These are phyloP conservation scores for Meiosimyza decipiens DNA, from an alignment of 2,888 invertebrate species.

Conservation along the genomic window DNA sequence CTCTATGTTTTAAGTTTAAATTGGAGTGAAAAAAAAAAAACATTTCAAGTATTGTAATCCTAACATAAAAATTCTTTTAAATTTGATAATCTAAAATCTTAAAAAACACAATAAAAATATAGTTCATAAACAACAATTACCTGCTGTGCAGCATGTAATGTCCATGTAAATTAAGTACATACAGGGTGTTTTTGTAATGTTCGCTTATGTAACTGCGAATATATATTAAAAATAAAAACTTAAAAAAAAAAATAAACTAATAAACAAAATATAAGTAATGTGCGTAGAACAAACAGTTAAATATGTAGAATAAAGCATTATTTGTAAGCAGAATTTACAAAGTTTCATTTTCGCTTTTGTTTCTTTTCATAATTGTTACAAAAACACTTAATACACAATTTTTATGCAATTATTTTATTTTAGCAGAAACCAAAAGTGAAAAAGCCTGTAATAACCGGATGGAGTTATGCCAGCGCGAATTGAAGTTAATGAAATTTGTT, in stretches of 20 bases:
- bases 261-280: slow-evolving; percentile 33
- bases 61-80: slow-evolving; percentile 26
- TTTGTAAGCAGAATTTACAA: slow-evolving; percentile 41
- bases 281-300: slow-evolving; percentile 43
- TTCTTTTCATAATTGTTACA: background rate
- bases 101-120: background rate
- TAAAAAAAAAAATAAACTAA: slow-evolving; percentile 19
- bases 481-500: no score
- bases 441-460: no score
- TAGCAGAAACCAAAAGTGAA: no score
- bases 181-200: slow-evolving; percentile 41
- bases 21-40: slow-evolving; percentile 16
- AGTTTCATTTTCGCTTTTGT: background rate
- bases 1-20: slow-evolving; percentile 31
- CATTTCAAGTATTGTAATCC: slow-evolving; percentile 24
- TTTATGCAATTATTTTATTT: no score
- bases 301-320: slow-evolving; percentile 44
- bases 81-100: slow-evolving; percentile 15
- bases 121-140: slow-evolving; percentile 47
- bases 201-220: slow-evolving; percentile 42
- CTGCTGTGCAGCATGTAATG: slow-evolving; percentile 58
- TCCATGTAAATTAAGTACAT: slow-evolving; percentile 60
- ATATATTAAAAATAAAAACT: slow-evolving; percentile 29
- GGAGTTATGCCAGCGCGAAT: no score
- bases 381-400: no score